Evolutionary conservation across 2,113 vertebrate genomes (phyloP).

Genomic region (Mirounga angustirostris): DNA sequence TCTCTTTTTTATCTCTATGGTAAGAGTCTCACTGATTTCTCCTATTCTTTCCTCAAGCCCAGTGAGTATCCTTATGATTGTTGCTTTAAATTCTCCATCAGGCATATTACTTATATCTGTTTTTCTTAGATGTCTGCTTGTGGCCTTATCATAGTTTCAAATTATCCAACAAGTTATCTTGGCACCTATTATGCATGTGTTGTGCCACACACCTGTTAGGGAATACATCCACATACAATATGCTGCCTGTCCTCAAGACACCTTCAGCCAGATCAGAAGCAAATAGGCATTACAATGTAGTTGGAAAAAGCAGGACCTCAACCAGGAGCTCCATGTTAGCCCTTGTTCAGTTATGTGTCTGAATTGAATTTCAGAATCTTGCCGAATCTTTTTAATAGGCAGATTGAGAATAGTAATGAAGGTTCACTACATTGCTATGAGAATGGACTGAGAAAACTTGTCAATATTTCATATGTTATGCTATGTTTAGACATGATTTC

Average conservation of each 20-base stretch:
- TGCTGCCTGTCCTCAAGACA: not conserved
- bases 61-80: not conserved
- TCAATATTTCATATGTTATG: not conserved
- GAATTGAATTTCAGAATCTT: too few relatives aligned
- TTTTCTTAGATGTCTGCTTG: not conserved
- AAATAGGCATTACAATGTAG: fast-evolving
- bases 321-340: not conserved
- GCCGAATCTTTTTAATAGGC: not conserved
- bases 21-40: not conserved
- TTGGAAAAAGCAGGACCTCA: not conserved
- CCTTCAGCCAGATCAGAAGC: not conserved
- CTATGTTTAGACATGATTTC: not conserved
- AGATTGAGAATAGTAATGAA: not conserved
- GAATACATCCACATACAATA: fast-evolving
- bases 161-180: fast-evolving
- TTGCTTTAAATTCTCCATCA: not conserved
- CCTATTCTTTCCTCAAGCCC: not conserved
- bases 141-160: not conserved
- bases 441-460: not conserved
- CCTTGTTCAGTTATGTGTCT: fast-evolving
- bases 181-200: not conserved
- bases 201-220: not conserved
- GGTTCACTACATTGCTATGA: not conserved
- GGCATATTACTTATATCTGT: not conserved
- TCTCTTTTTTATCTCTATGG: not conserved